phyloP scores from a whole-genome alignment of 2,113 vertebrate genomes.

The Etia nguti region DNA sequence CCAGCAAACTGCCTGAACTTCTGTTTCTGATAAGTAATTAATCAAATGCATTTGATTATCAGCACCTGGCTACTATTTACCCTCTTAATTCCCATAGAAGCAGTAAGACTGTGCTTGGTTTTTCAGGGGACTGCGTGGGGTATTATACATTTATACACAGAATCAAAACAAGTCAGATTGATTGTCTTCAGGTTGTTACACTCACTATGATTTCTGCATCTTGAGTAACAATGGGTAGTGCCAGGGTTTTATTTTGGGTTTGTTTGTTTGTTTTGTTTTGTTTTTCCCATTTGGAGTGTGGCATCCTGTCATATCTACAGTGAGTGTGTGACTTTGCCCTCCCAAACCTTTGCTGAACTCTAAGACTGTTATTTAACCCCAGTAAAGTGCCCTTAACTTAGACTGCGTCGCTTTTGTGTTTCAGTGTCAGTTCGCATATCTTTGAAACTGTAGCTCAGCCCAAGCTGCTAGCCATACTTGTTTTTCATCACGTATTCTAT shows the following conservation, averaged over 20 bases:
- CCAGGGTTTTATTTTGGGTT: background rate
- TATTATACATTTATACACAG: background rate
- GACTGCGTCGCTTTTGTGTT: background rate
- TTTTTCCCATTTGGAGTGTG: background rate
- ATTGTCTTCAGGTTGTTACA: background rate
- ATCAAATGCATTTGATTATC: background rate
- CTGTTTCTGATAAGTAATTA: background rate
- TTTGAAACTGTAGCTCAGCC: background rate
- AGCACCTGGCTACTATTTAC: background rate
- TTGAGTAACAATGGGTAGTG: background rate
- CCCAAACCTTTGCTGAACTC: background rate
- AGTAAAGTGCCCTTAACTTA: background rate
- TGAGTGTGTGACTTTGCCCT: background rate
- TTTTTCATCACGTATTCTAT: background rate
- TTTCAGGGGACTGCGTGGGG: background rate
- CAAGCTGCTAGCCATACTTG: background rate
- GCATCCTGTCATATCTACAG: background rate
- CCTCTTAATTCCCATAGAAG: background rate
- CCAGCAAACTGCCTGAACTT: background rate
- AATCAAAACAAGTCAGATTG: background rate
- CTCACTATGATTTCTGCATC: background rate
- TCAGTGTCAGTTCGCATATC: background rate
- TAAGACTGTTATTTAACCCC: background rate
- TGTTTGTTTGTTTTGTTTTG: background rate
- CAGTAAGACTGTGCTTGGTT: background rate